Evolutionary conservation across 2,797 vertebrate species (phyloP), one percentile per base, ranked within the genome.

Genomic region (Semotilus atromaculatus): DNA sequence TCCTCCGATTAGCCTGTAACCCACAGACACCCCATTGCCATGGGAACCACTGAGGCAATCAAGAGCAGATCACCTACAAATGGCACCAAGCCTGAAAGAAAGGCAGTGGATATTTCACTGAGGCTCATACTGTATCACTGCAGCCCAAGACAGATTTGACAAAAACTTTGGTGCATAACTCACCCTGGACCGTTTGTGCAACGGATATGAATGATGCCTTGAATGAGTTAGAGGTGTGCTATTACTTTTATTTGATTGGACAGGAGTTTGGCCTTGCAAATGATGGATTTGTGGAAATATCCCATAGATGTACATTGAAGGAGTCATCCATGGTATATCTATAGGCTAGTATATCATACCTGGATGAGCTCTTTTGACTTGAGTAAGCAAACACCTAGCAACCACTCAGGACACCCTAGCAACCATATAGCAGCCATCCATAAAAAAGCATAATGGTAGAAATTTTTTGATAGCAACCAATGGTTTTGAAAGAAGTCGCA

Each of bases 11-110:
- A 79, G 60, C 40, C 38, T 48, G 81, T 60, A 73, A 74, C 68
- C 76, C 58, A 34, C 55, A 43, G 38, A 13, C 55, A 73, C 13
- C 68, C 53, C 40, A 64, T 82, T 45, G 55, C 40, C 55, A 82
- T 82, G 53, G 81, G 55, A 82, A 82, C 70, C 81, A 36, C 70
- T 51, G 55, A 82, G 40, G 70, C 81, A 82, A 64, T 74, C 21
- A 73, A 23, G 40, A 60, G 55, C 71, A 74, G 55, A 72, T 81
- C 67, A 81, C 36, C 67, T 70, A 53, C 79, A 43, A 81, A 82
- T 82, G 81, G 23, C 38, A 62, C 55, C 29, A 31, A 62, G 68
- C 5, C 36, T 64, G 55, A 48, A 45, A 73, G 21, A 36, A 14
- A 43, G 36, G 38, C 55, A 21, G 16, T 19, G 14, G 45, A 71